A percentile compares a stretch with the other conserved stretches of the same genome.
phyloP scores from a whole-genome alignment of 2,888 invertebrate genomes.

The Euproctis similis region DNA sequence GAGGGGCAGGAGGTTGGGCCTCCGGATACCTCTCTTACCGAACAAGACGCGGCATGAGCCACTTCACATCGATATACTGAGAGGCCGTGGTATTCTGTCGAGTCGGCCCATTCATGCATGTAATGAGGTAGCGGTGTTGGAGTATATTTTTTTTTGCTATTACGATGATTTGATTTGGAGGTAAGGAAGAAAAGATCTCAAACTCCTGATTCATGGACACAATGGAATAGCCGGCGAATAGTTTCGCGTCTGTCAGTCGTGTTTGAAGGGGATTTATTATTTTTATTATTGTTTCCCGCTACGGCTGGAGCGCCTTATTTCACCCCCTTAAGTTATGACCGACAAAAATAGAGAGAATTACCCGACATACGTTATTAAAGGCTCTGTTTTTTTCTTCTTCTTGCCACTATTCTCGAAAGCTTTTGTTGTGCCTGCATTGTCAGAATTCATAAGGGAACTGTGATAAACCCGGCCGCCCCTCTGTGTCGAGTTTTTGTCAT shows the following conservation, averaged over 20 bases:
- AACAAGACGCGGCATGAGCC: no score
- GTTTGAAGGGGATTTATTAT: slow-evolving; percentile 73
- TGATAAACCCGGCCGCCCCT: slow-evolving; percentile 17
- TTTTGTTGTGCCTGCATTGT: slow-evolving; percentile 26
- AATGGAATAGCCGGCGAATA: slow-evolving; percentile 51
- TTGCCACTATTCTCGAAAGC: slow-evolving; percentile 26
- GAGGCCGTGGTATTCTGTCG: no score
- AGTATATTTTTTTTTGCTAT: no score
- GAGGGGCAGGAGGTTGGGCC: no score
- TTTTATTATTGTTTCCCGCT: slow-evolving; percentile 69
- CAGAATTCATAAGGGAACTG: slow-evolving; percentile 22
- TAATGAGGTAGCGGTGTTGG: no score
- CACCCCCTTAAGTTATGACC: slow-evolving; percentile 49
- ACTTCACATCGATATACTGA: no score
- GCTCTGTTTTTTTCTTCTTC: no score
- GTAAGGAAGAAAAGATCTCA: no score
- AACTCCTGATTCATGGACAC: no score
- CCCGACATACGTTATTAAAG: slow-evolving; percentile 38
- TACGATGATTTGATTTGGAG: no score
- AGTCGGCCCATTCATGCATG: no score
- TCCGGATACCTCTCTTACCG: no score
- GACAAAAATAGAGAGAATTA: slow-evolving; percentile 34
- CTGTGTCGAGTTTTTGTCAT: slow-evolving; percentile 15
- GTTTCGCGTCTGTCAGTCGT: slow-evolving; percentile 70
- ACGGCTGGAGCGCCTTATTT: slow-evolving; percentile 47